A percentile compares a stretch with the other conserved stretches of the same genome.
These are phyloP conservation scores for Crambe crambe DNA, from an alignment of 37 sponge, comb jelly and placozoan species.

Conservation along the genomic window DNA sequence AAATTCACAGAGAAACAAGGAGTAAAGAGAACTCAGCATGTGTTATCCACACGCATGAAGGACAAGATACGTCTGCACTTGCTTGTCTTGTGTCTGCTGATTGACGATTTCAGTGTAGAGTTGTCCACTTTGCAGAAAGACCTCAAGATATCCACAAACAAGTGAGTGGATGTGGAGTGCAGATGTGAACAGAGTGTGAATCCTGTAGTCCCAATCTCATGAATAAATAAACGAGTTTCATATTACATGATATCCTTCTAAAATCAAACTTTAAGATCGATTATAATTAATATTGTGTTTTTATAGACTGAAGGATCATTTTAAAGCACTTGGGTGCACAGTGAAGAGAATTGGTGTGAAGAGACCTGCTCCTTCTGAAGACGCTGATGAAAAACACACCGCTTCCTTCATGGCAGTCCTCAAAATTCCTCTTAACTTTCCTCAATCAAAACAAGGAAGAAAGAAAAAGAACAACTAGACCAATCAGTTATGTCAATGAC, in stretches of 20 bases:
- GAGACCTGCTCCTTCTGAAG: background rate
- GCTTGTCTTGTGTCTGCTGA: constrained; percentile 45
- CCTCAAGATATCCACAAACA: constrained; percentile 34
- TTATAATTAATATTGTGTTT: background rate
- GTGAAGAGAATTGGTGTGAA: constrained; percentile 11
- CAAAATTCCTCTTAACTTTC: constrained; percentile 48
- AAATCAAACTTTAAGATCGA: background rate
- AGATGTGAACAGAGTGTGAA: background rate
- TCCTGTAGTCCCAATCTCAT: too few species aligned
- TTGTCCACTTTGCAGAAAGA: constrained; percentile 48
- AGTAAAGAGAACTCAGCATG: background rate
- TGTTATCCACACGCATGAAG: constrained; percentile 36
- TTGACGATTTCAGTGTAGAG: constrained; percentile 58
- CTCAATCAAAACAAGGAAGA: constrained; percentile 11
- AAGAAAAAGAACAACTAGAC: background rate
- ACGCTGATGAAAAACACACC: background rate
- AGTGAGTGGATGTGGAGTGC: too few species aligned
- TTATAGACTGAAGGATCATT: constrained; percentile 33
- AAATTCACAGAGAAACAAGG: constrained; percentile 42
- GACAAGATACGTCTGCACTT: constrained; percentile 61
- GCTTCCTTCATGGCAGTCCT: constrained; percentile 28
- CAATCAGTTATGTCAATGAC: background rate
- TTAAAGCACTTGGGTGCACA: constrained; percentile 50
- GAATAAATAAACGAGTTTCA: too few species aligned
- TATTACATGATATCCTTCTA: background rate